Percentiles rank a stretch among this genome's conserved stretches.
Conservation (phyloP, 1,140 invertebrate species). For the Drosophila dunni region DNA sequence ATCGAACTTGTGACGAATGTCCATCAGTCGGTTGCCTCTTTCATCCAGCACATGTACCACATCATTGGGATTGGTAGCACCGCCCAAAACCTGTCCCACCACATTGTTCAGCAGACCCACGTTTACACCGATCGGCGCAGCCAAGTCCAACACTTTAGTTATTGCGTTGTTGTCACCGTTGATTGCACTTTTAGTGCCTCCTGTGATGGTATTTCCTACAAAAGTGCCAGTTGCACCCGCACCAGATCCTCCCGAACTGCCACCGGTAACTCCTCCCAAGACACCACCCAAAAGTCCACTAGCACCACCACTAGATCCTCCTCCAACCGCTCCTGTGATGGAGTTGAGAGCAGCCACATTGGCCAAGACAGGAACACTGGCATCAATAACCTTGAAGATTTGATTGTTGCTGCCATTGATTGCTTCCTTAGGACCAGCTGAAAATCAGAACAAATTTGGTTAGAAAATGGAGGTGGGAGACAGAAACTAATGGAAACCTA, state of each 20-base stretch:
- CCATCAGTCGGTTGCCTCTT: slow-evolving; percentile 18
- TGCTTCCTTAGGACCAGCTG: neutral
- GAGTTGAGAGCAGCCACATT: neutral
- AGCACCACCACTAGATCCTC: neutral
- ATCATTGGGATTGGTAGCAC: neutral
- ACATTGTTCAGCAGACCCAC: neutral
- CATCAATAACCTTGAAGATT: neutral
- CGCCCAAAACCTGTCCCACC: neutral
- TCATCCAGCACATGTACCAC: slow-evolving; percentile 25
- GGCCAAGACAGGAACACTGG: neutral
- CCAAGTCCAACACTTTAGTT: neutral
- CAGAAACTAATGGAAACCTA: neutral
- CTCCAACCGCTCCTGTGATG: neutral
- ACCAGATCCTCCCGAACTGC: neutral
- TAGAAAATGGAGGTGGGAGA: neutral
- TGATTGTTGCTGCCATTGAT: neutral
- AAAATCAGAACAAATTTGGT: neutral
- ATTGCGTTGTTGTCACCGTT: neutral
- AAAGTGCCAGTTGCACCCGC: neutral
- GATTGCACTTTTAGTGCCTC: slow-evolving; percentile 1
- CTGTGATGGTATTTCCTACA: slow-evolving; percentile 12
- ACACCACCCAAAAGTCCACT: neutral
- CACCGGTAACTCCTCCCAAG: neutral
- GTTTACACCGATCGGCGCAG: neutral
- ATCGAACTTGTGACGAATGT: slow-evolving; percentile 6